A percentile compares a stretch with the other conserved stretches of the same genome.
These are phyloP conservation scores for Chaenocephalus aceratus DNA, from an alignment of 2,113 vertebrate species.

Conservation along the genomic window DNA sequence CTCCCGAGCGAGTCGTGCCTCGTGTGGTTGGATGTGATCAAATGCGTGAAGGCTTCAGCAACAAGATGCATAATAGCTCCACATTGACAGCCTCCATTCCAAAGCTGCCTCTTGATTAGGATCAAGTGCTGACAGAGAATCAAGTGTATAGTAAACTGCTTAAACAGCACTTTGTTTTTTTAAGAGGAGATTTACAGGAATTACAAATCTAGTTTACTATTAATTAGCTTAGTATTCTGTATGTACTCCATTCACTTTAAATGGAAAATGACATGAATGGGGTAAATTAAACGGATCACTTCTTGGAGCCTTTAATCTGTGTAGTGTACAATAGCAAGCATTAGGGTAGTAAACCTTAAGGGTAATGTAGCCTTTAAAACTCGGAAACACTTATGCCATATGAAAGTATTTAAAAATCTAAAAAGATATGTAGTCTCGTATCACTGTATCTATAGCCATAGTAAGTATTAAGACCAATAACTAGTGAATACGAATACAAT, in stretches of 20 bases:
- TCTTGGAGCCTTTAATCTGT: background rate
- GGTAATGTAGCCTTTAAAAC: too few relatives aligned
- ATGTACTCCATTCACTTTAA: background rate
- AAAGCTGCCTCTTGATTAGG: conserved; percentile 50
- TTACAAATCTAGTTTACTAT: background rate
- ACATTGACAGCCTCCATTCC: conserved; percentile 37
- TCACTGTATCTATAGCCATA: too few relatives aligned
- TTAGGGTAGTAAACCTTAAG: too few relatives aligned
- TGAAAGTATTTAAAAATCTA: too few relatives aligned
- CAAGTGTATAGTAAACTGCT: background rate
- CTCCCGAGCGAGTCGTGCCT: conserved; percentile 20
- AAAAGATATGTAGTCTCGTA: too few relatives aligned
- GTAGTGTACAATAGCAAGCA: background rate
- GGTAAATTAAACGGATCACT: background rate
- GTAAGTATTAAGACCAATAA: background rate
- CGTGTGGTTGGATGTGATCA: conserved; percentile 29
- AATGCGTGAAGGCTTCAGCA: conserved; percentile 37
- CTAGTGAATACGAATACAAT: background rate
- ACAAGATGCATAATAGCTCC: conserved; percentile 47
- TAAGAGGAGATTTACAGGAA: background rate
- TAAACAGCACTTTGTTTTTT: background rate
- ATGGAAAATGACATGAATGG: background rate
- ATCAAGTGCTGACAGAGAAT: conserved; percentile 46
- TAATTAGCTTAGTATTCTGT: background rate
- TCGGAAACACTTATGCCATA: too few relatives aligned